Conservation (phyloP, 1,140 invertebrate genomes). For the Drosophila orosa region DNA sequence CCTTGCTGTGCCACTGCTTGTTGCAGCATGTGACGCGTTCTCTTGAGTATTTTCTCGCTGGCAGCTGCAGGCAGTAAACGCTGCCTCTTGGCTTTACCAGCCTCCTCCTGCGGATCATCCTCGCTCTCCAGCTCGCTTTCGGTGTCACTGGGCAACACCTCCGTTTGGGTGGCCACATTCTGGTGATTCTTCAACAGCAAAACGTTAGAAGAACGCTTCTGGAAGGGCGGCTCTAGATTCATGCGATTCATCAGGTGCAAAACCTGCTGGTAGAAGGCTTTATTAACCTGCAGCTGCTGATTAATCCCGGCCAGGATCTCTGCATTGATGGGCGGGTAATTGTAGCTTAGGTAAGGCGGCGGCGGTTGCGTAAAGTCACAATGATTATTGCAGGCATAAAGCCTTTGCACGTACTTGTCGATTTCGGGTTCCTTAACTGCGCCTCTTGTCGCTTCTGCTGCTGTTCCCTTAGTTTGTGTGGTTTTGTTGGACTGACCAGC, state of each 20-base stretch:
- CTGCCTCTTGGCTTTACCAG: constrained; percentile 84
- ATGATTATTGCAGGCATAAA: constrained; percentile 89
- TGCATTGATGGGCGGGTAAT: constrained; percentile 90
- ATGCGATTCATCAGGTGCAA: constrained; percentile 98
- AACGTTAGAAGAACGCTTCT: constrained; percentile 11
- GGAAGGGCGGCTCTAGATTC: constrained; percentile 95
- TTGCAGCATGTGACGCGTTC: constrained; percentile 60
- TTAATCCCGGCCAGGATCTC: constrained; percentile 92
- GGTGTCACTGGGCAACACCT: constrained; percentile 31
- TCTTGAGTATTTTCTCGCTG: constrained; percentile 35
- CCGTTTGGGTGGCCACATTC: constrained; percentile 52
- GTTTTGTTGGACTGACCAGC: constrained; percentile 31
- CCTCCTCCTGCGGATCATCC: constrained; percentile 16
- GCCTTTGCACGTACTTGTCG: constrained; percentile 88
- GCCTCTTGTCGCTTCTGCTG: neutral
- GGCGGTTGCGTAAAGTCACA: constrained; percentile 90
- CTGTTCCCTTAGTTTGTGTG: constrained; percentile 38
- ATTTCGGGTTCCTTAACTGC: constrained; percentile 80
- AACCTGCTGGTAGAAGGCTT: constrained; percentile 94
- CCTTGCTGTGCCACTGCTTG: constrained; percentile 29
- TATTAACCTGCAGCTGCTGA: constrained; percentile 89
- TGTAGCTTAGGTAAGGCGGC: constrained; percentile 89
- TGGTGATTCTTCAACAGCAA: neutral
- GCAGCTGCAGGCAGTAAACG: constrained; percentile 83
- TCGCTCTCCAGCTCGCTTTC: constrained; percentile 89